Percentiles rank a stretch among this genome's conserved stretches.
These are phyloP conservation scores for Nycticorax nycticorax DNA, from an alignment of 2,113 vertebrate species.

Conservation along the genomic window DNA sequence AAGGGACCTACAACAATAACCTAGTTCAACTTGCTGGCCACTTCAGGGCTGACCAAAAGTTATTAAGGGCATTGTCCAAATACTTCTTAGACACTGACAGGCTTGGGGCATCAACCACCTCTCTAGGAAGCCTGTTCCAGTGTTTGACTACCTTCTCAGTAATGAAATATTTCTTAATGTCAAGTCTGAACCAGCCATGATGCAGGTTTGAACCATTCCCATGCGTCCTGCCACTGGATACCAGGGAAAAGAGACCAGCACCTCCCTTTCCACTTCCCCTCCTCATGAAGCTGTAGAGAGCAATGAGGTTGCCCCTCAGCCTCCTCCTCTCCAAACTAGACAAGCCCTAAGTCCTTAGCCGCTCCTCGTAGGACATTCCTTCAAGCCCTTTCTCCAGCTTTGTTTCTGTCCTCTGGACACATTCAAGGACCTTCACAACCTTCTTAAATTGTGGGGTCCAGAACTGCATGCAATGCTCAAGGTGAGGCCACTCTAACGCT, in stretches of 20 bases:
- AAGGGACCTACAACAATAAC: not conserved
- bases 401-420: not conserved
- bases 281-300: not conserved
- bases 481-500: rapidly evolving
- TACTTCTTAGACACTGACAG: not conserved
- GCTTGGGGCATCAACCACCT: not conserved
- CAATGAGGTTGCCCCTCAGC: not conserved
- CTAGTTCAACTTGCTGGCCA: not conserved
- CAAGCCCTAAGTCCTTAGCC: not conserved
- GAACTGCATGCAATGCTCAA: rapidly evolving
- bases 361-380: not conserved
- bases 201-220: not conserved
- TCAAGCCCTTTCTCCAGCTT: not conserved
- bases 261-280: not conserved
- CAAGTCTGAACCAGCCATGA: not conserved
- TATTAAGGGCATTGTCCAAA: not conserved
- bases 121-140: not conserved
- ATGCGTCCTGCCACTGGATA: rapidly evolving
- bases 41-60: not conserved
- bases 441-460: not conserved
- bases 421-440: not conserved
- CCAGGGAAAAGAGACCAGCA: not conserved
- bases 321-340: not conserved
- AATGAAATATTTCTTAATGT: not conserved
- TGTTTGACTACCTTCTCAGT: not conserved